Percentiles rank a stretch among this genome's conserved stretches.
phyloP scores from a whole-genome alignment of 2,888 invertebrate species.

The Eupithecia exiguata region DNA sequence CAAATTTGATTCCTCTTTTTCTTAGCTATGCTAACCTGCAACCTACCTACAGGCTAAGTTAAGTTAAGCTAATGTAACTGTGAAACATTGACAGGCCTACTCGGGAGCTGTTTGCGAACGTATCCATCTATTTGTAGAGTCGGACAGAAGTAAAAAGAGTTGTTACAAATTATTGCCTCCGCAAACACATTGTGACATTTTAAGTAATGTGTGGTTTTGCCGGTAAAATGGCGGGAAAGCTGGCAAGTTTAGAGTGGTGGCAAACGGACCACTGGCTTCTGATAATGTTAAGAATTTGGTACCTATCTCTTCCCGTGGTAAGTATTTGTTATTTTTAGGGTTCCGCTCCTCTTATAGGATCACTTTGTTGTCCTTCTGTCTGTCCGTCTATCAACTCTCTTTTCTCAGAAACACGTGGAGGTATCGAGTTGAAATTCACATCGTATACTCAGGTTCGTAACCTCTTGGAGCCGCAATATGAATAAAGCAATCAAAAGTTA shows the following conservation, averaged over 20 bases:
- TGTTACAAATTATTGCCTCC: slow-evolving; percentile 22
- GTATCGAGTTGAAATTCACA: no score
- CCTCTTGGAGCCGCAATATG: no score
- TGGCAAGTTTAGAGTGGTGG: neutral
- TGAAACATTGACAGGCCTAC: slow-evolving; percentile 10
- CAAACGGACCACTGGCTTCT: neutral
- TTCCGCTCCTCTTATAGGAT: no score
- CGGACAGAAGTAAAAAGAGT: slow-evolving; percentile 1
- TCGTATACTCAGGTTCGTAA: no score
- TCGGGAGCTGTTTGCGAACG: slow-evolving; percentile 15
- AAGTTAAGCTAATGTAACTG: neutral
- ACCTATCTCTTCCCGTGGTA: neutral
- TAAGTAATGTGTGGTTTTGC: slow-evolving; percentile 16
- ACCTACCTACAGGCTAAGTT: neutral
- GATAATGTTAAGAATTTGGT: neutral
- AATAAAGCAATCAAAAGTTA: no score
- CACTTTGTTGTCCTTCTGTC: no score
- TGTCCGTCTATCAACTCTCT: no score
- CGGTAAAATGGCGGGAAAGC: slow-evolving; percentile 12
- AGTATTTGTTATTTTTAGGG: neutral
- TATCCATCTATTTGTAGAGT: slow-evolving; percentile 12
- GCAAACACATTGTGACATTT: slow-evolving; percentile 27
- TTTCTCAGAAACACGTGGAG: no score
- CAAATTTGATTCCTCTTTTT: neutral
- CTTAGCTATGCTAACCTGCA: no score